Evolutionary conservation across 2,888 invertebrate genomes (phyloP).

Genomic region (Eupeodes luniger): DNA sequence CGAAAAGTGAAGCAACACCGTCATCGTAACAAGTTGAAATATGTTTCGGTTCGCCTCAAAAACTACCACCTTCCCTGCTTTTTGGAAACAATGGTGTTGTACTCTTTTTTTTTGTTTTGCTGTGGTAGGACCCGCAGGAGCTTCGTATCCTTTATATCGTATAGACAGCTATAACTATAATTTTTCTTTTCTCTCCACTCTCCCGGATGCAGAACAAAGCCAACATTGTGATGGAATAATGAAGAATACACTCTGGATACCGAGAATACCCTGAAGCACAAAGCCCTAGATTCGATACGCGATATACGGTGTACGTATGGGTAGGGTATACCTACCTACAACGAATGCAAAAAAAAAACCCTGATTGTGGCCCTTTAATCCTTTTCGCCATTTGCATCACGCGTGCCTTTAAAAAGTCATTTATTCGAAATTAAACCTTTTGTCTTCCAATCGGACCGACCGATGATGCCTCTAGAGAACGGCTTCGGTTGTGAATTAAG

Average conservation of each 20-base stretch:
- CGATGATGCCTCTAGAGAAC: constrained; percentile 37
- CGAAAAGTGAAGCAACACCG: constrained; percentile 32
- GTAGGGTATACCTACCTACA: too few species aligned
- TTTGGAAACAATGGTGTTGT: constrained; percentile 26
- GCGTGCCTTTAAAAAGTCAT: constrained; percentile 68
- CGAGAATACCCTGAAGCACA: constrained; percentile 5
- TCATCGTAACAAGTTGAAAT: constrained; percentile 67
- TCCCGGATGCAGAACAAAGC: constrained; percentile 34
- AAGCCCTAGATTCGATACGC: constrained; percentile 33
- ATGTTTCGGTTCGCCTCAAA: constrained; percentile 67
- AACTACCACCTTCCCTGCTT: constrained; percentile 41
- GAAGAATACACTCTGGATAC: constrained; percentile 17
- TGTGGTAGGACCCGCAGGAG: constrained; percentile 33
- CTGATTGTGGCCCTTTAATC: constrained; percentile 37
- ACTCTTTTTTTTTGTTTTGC: constrained; percentile 16
- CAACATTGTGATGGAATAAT: constrained; percentile 59
- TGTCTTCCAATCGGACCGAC: constrained; percentile 62
- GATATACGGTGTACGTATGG: neutral
- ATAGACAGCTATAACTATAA: neutral
- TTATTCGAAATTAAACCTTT: constrained; percentile 74
- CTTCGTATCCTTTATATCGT: neutral
- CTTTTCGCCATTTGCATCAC: constrained; percentile 53
- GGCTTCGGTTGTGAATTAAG: constrained; percentile 65
- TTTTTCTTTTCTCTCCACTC: constrained; percentile 2
- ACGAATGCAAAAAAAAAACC: neutral